Evolutionary conservation across 2,888 invertebrate species (phyloP).

Genomic region (Rugalucina vietnamica): DNA sequence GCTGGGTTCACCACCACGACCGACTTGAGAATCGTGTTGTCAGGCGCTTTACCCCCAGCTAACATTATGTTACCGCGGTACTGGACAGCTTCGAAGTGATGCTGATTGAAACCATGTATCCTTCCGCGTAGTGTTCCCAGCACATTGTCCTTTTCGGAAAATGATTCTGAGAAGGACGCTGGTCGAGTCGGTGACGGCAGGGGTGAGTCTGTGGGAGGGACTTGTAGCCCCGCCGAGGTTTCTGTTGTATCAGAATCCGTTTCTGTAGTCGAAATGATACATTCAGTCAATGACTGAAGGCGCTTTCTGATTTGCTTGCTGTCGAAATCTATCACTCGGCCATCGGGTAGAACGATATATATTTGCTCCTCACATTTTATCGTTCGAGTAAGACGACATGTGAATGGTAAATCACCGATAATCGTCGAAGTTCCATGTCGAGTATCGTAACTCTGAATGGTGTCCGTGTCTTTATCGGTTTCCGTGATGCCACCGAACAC

Average conservation of each 20-base stretch:
- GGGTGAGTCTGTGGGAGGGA: slow-evolving; percentile 36
- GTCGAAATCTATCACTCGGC: slow-evolving; percentile 71
- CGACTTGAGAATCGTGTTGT: slow-evolving; percentile 66
- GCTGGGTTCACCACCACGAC: slow-evolving; percentile 56
- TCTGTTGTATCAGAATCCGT: slow-evolving; percentile 34
- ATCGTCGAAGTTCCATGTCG: slow-evolving; percentile 66
- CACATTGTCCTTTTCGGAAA: slow-evolving; percentile 33
- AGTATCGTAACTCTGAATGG: slow-evolving; percentile 74
- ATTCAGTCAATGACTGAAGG: slow-evolving; percentile 56
- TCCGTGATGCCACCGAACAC: slow-evolving; percentile 74
- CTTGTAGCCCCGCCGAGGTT: background rate
- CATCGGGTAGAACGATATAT: slow-evolving; percentile 73
- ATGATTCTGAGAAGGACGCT: background rate
- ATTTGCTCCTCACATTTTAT: slow-evolving; percentile 67
- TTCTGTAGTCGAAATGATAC: slow-evolving; percentile 58
- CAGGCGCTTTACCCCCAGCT: slow-evolving; percentile 74
- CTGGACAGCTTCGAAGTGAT: slow-evolving; percentile 75
- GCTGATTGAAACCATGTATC: slow-evolving; percentile 66
- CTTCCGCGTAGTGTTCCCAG: slow-evolving; percentile 61
- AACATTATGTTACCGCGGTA: slow-evolving; percentile 68
- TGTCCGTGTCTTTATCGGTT: slow-evolving; percentile 72
- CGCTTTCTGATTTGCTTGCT: slow-evolving; percentile 33
- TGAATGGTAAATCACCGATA: slow-evolving; percentile 72
- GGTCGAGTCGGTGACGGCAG: slow-evolving; percentile 48
- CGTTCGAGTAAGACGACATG: slow-evolving; percentile 73